Evolutionary conservation across 2,797 vertebrate species (phyloP).

Genomic region (Galaxias olidus): DNA sequence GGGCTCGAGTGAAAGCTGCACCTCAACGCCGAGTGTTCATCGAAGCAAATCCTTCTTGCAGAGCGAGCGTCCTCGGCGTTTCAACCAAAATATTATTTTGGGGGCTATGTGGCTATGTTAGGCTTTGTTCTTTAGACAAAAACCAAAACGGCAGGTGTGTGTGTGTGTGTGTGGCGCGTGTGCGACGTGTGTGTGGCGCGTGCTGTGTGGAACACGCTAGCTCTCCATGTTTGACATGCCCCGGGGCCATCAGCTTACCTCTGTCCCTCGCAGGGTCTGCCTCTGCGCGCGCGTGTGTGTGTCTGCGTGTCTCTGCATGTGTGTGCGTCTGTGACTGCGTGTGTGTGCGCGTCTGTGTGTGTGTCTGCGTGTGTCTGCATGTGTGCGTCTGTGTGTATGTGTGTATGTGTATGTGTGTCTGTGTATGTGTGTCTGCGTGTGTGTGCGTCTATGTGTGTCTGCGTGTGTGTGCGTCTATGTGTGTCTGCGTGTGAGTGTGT

Average conservation of each 20-base stretch:
- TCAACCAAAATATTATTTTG: too few relatives aligned
- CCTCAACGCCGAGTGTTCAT: too few relatives aligned
- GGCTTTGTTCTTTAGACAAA: too few relatives aligned
- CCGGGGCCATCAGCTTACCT: slow-evolving; percentile 70
- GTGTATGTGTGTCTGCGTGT: background rate
- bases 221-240: slow-evolving; percentile 67
- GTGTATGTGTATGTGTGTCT: slow-evolving; percentile 3
- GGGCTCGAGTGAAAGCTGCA: too few relatives aligned
- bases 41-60: too few relatives aligned
- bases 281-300: slow-evolving; percentile 16
- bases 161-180: slow-evolving; percentile 23
- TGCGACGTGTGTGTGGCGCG: slow-evolving; percentile 26
- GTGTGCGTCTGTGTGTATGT: slow-evolving; percentile 28
- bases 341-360: slow-evolving; percentile 23
- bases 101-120: too few relatives aligned
- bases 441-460: background rate
- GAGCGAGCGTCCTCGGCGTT: too few relatives aligned
- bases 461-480: slow-evolving; percentile 40
- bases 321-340: slow-evolving; percentile 44
- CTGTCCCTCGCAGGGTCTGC: slow-evolving; percentile 48
- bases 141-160: slow-evolving; percentile 10
- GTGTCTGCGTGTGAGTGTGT: slow-evolving; percentile 49
- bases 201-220: slow-evolving; percentile 27
- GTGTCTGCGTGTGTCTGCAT: slow-evolving; percentile 29
- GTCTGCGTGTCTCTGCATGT: slow-evolving; percentile 6